Conservation (phyloP, 2,113 vertebrate species). For the Pandion haliaetus region DNA sequence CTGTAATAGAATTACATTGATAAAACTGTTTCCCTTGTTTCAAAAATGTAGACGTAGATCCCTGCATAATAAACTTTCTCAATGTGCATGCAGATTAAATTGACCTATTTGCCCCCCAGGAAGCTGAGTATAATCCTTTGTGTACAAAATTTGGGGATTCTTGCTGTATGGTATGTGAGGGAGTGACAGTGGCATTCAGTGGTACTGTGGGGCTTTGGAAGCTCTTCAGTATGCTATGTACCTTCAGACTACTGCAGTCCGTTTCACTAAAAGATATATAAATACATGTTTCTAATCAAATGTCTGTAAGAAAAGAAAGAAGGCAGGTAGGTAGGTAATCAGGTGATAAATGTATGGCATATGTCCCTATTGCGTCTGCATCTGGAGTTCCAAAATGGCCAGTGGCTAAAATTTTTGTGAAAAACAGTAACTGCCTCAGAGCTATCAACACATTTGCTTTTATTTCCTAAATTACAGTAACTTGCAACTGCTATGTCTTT, state of each 20-base stretch:
- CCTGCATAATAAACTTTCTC: not conserved
- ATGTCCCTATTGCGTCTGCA: not conserved
- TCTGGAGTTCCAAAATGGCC: not conserved
- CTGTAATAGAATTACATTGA: not conserved
- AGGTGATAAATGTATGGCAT: not conserved
- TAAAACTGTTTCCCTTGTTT: not conserved
- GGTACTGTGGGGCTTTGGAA: not conserved
- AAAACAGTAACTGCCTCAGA: not conserved
- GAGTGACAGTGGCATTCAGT: not conserved
- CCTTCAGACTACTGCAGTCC: not conserved
- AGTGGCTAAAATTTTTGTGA: not conserved
- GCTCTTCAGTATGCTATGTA: not conserved
- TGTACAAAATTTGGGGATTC: not conserved
- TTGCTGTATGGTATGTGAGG: not conserved
- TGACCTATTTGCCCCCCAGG: not conserved
- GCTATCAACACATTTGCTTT: not conserved
- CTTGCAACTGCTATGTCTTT: not conserved
- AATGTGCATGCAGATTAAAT: slow-evolving; percentile 15
- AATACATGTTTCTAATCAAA: not conserved
- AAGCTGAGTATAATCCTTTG: not conserved
- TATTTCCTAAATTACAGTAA: not conserved
- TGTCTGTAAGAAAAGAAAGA: not conserved
- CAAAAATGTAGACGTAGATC: not conserved
- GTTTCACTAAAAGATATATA: not conserved
- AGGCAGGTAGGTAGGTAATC: not conserved